A percentile compares a stretch with the other conserved stretches of the same genome.
These are phyloP conservation scores for Embiotoca jacksoni DNA, from an alignment of 2,113 vertebrate species.

Conservation along the genomic window DNA sequence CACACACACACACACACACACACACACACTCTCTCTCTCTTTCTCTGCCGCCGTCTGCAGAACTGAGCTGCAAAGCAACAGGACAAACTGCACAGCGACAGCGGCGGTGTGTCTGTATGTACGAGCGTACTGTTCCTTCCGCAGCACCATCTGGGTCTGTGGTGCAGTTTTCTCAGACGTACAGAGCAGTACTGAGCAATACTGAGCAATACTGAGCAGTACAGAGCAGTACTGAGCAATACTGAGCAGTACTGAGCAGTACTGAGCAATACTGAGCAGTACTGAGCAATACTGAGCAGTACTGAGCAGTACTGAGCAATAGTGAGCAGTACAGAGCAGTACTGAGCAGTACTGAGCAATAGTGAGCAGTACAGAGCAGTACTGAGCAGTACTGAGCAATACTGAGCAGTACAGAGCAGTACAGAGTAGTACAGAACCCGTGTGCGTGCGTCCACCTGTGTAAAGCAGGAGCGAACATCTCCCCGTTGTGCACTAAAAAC, in stretches of 20 bases:
- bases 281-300: too few relatives aligned
- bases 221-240: too few relatives aligned
- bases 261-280: too few relatives aligned
- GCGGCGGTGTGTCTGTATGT: slow-evolving; percentile 8
- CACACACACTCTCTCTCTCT: slow-evolving; percentile 8
- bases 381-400: too few relatives aligned
- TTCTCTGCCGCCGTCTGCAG: slow-evolving; percentile 28
- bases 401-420: too few relatives aligned
- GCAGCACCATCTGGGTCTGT: slow-evolving; percentile 28
- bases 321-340: too few relatives aligned
- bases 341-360: too few relatives aligned
- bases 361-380: too few relatives aligned
- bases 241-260: too few relatives aligned
- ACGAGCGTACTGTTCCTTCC: slow-evolving; percentile 1
- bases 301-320: too few relatives aligned
- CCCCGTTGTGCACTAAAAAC: too few relatives aligned
- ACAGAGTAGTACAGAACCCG: background rate
- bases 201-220: too few relatives aligned
- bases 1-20: slow-evolving; percentile 18
- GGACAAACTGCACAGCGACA: slow-evolving; percentile 34
- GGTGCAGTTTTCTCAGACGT: slow-evolving; percentile 12
- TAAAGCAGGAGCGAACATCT: background rate
- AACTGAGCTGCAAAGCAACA: slow-evolving; percentile 32
- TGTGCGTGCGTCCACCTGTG: background rate
- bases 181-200: background rate